Percentiles rank a stretch among this genome's conserved stretches.
These are phyloP conservation scores for Bos javanicus DNA, from an alignment of 2,113 vertebrate species.

Conservation along the genomic window DNA sequence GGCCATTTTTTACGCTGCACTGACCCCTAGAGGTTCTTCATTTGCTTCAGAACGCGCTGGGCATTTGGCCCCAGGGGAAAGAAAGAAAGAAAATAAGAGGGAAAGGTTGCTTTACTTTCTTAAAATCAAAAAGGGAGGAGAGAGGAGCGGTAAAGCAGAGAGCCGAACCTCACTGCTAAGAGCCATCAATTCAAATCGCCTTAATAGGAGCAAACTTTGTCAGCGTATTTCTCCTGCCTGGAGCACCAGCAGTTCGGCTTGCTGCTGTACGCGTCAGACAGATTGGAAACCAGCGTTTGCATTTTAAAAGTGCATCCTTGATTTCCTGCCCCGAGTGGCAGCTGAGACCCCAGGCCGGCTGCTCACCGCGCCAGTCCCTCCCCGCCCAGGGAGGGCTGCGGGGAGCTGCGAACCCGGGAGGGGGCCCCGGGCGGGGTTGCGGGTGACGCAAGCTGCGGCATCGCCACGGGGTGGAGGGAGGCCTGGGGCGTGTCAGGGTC, in stretches of 20 bases:
- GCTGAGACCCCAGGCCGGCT: background rate
- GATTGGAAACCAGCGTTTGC: background rate
- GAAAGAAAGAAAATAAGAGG: background rate
- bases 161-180: background rate
- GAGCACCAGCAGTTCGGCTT: background rate
- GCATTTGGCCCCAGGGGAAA: background rate
- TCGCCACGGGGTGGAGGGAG: accelerated
- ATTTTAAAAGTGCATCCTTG: background rate
- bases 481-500: accelerated
- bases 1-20: constrained; percentile 47
- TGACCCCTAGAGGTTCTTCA: constrained; percentile 72
- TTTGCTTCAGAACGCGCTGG: background rate
- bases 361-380: background rate
- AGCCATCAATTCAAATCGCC: background rate
- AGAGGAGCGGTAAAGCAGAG: background rate
- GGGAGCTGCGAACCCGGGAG: accelerated
- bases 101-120: background rate
- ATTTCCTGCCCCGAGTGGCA: background rate
- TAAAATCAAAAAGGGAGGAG: background rate
- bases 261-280: background rate
- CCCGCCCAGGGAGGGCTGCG: background rate
- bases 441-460: background rate
- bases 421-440: accelerated
- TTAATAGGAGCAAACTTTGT: background rate
- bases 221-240: background rate